Conservation (phyloP, 2,113 vertebrate species). For the Phalacrocorax brasilianus region DNA sequence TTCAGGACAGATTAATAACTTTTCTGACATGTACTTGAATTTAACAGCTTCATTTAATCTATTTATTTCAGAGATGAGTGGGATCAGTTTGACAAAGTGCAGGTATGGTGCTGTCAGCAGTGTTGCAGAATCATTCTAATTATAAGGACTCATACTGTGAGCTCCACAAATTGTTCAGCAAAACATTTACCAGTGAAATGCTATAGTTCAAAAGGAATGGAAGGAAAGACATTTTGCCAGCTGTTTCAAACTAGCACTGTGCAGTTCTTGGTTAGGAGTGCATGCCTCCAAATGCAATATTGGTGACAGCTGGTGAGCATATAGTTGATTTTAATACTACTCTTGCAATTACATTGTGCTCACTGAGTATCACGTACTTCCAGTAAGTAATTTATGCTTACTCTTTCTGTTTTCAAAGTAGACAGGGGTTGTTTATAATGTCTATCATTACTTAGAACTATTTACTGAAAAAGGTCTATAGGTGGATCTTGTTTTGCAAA, state of each 20-base stretch:
- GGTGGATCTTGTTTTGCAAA: not conserved
- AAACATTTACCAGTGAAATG: not conserved
- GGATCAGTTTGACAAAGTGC: not conserved
- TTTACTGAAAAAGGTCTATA: not conserved
- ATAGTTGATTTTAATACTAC: not conserved
- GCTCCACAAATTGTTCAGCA: not conserved
- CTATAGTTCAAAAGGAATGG: not conserved
- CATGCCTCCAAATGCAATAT: not conserved
- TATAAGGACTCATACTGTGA: not conserved
- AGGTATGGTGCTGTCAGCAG: not conserved
- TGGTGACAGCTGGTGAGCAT: not conserved
- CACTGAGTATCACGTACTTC: not conserved
- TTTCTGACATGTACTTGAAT: not conserved
- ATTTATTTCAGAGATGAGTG: not conserved
- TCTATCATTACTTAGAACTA: not conserved
- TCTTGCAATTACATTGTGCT: not conserved
- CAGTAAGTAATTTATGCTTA: not conserved
- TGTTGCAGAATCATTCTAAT: not conserved
- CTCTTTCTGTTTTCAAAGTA: not conserved
- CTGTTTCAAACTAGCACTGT: not conserved
- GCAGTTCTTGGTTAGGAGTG: not conserved
- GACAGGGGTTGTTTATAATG: not conserved
- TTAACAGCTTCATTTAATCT: not conserved
- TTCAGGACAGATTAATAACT: not conserved
- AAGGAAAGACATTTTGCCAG: not conserved